Evolutionary conservation across 2,113 vertebrate species (phyloP).

Genomic region (Cyanistes caeruleus): DNA sequence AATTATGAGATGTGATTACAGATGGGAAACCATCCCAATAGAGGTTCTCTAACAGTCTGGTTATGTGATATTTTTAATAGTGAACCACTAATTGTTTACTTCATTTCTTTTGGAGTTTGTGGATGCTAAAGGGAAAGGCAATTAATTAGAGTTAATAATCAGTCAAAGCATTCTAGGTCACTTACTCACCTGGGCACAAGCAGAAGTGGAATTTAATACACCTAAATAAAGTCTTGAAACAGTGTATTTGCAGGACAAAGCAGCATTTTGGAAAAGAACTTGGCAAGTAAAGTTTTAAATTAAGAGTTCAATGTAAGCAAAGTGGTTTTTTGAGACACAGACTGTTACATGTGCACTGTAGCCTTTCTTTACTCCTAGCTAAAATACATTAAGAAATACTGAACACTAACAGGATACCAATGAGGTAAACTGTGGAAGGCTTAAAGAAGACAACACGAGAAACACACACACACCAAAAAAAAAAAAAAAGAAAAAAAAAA

Average conservation of each 20-base stretch:
- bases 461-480: background rate
- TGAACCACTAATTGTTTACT: background rate
- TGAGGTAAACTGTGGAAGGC: background rate
- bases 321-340: background rate
- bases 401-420: background rate
- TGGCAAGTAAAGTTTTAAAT: background rate
- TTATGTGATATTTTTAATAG: background rate
- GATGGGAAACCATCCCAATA: background rate
- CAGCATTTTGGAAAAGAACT: background rate
- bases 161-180: background rate
- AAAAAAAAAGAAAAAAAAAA: too few species aligned
- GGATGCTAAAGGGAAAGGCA: background rate
- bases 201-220: background rate
- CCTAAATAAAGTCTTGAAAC: background rate
- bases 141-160: constrained; percentile 15
- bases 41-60: background rate
- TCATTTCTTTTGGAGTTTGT: background rate
- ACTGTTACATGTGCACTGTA: background rate
- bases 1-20: background rate
- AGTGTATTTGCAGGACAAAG: background rate
- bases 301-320: background rate
- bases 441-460: background rate
- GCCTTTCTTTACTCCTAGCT: background rate
- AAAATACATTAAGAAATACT: background rate
- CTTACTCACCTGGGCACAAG: background rate